phyloP scores from a whole-genome alignment of 2,888 invertebrate genomes.

The Dryococelus australis region DNA sequence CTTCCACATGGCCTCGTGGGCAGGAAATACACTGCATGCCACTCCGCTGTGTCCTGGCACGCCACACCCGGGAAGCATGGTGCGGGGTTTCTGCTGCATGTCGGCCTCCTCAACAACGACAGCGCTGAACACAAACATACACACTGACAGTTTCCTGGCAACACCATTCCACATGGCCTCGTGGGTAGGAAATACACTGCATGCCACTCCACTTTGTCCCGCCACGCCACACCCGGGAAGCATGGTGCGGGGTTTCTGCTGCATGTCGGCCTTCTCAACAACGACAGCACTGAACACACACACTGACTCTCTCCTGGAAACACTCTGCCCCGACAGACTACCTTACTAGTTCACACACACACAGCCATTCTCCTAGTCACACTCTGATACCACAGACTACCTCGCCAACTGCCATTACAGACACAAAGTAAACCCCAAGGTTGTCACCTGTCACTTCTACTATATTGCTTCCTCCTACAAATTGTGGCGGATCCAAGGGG shows the following conservation, averaged over 20 bases:
- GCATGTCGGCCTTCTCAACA: constrained; percentile 42
- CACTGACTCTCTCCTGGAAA: too few relatives aligned
- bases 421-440: too few relatives aligned
- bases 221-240: constrained; percentile 69
- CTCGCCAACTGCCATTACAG: too few relatives aligned
- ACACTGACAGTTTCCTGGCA: too few relatives aligned
- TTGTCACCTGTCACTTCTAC: too few relatives aligned
- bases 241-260: constrained; percentile 67
- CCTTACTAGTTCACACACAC: constrained; percentile 12
- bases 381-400: too few relatives aligned
- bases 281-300: neutral
- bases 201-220: constrained; percentile 69
- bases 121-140: neutral
- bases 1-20: constrained; percentile 76
- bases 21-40: constrained; percentile 81
- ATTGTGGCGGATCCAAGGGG: too few relatives aligned
- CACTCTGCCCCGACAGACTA: constrained; percentile 62
- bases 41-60: constrained; percentile 62
- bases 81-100: constrained; percentile 58
- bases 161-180: constrained; percentile 76
- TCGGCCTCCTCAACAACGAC: neutral
- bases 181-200: constrained; percentile 78
- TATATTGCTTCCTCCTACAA: too few relatives aligned
- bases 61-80: constrained; percentile 75
- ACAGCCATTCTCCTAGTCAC: too few relatives aligned